These are phyloP conservation scores for Lasiurus borealis DNA, from an alignment of 2,113 vertebrate genomes.

Conservation along the genomic window DNA sequence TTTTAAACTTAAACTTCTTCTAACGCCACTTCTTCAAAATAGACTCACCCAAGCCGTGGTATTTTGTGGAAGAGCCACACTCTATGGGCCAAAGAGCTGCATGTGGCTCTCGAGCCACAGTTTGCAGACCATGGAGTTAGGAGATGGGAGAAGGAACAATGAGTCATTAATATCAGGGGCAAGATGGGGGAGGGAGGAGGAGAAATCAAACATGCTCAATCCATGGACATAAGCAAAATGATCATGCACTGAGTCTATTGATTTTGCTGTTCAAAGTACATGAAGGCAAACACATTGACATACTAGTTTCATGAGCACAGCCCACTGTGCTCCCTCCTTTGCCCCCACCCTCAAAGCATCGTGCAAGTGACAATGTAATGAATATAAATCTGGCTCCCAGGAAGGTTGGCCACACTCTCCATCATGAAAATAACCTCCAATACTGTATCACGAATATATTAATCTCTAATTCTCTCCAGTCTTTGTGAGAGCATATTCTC, in stretches of 20 bases:
- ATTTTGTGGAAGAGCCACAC: too few relatives aligned
- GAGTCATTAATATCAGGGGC: accelerated
- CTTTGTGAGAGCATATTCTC: not conserved
- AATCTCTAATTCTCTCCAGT: not conserved
- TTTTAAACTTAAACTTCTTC: too few relatives aligned
- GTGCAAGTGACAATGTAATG: not conserved
- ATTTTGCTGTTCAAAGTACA: not conserved
- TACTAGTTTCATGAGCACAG: not conserved
- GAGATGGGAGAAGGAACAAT: not conserved
- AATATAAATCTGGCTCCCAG: not conserved
- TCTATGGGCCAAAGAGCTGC: too few relatives aligned
- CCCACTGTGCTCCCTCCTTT: not conserved
- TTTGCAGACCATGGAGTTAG: not conserved
- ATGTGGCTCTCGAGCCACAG: too few relatives aligned
- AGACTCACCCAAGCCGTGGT: too few relatives aligned
- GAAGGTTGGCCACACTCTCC: not conserved
- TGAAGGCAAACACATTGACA: not conserved
- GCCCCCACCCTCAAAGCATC: not conserved
- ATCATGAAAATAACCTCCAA: not conserved
- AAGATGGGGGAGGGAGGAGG: not conserved
- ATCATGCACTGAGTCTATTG: not conserved
- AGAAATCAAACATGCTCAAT: not conserved
- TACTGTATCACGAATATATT: not conserved
- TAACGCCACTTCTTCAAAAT: too few relatives aligned
- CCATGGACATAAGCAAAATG: not conserved